These are phyloP conservation scores for Cactoblastis cactorum DNA, from an alignment of 2,888 invertebrate species.

Conservation along the genomic window DNA sequence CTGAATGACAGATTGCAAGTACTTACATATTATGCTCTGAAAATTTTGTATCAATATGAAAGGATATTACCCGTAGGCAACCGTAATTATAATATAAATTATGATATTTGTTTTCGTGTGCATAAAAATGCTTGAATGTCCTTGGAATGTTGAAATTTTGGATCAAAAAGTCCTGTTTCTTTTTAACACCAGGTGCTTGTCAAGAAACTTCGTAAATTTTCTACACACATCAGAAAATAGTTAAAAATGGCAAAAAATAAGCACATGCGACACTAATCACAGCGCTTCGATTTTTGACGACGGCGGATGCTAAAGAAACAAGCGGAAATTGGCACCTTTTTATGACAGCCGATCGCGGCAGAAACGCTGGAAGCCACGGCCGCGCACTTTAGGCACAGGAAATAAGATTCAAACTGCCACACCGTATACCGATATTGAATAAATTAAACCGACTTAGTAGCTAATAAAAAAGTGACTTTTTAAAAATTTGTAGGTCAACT, in stretches of 20 bases:
- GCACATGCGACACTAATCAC: conserved; percentile 70
- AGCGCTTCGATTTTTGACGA: conserved; percentile 68
- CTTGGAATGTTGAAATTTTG: conserved; percentile 32
- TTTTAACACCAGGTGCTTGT: conserved; percentile 58
- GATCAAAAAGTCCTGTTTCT: conserved; percentile 36
- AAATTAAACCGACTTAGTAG: conserved; percentile 18
- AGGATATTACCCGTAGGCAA: too few relatives aligned
- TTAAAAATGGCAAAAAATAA: conserved; percentile 29
- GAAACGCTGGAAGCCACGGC: background rate
- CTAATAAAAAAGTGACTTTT: conserved; percentile 35
- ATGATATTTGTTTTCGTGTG: background rate
- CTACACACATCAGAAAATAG: conserved; percentile 47
- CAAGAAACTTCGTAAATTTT: conserved; percentile 60
- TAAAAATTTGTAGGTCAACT: conserved; percentile 71
- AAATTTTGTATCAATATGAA: too few relatives aligned
- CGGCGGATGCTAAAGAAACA: conserved; percentile 69
- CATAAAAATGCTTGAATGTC: conserved; percentile 18
- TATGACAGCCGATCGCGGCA: conserved; percentile 25
- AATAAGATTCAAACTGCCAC: conserved; percentile 22
- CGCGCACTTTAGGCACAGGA: background rate
- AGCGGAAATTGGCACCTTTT: conserved; percentile 77
- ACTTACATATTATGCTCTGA: too few relatives aligned
- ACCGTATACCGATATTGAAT: conserved; percentile 4
- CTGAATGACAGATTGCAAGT: too few relatives aligned
- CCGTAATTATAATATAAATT: background rate